Base-by-base conservation (phyloP, 2,113 vertebrate species). In the Callipepla californica region DNA sequence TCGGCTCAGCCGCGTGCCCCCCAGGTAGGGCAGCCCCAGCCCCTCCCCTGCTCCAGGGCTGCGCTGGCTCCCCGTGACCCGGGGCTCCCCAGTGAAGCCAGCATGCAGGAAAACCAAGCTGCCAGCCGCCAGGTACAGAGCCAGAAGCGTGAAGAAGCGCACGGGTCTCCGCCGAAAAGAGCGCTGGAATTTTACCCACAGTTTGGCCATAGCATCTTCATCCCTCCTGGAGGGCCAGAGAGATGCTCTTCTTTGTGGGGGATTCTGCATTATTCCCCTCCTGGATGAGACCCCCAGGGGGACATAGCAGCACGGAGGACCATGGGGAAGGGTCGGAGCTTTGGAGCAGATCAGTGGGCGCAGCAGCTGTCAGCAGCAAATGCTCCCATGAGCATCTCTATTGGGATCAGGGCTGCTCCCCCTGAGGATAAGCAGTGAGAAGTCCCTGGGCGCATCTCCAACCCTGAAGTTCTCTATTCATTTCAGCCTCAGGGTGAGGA, bases 71-170 rank as follows among this genome's bases (percentile, higher is more conserved):
- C 95, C 95, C 0, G 89, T 2, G 23, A 95, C 75, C 66, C 38
- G 42, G 34, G 97, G 97, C 92, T 98, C 98, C 34, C 98, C 97
- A 0, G 97, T 80, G 1, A 99, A 99, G 30, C 98, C 98, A 0
- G 99, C 96, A 65, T 99, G 99, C 20, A 99, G 98, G 96, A 99
- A 99, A 67, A 99, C 98, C 11, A 99, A 96, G 87, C 99, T 99
- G 32, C 99, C 99, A 0, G 99, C 99, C 0, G 98, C 98, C 97
- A 99, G 96, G 97, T 99, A 99, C 73, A 99, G 98, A 30, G 98
- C 98, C 95, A 99, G 98, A 94, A 99, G 98, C 9, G 98, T 98
- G 92, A 99, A 98, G 97, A 99, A 99, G 19, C 99, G 98, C 61
- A 99, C 91, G 0, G 99, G 99, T 85, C 98, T 99, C 80, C 99